A percentile compares a stretch with the other conserved stretches of the same genome.
These are phyloP conservation scores for Pseudeuparius sepicola DNA, from an alignment of 2,888 invertebrate species.

Conservation along the genomic window DNA sequence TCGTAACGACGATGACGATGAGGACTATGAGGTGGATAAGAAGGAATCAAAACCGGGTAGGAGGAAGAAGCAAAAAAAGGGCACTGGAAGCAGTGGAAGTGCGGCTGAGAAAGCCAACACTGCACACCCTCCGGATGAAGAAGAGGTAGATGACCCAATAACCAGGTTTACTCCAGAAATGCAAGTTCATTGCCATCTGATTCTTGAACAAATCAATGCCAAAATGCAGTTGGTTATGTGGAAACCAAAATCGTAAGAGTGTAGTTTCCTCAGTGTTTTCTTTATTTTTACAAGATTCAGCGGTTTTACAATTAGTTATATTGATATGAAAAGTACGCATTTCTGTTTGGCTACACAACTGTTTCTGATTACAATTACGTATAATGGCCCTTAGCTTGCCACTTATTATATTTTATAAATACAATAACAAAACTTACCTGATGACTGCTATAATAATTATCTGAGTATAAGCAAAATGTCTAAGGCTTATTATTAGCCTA, in stretches of 20 bases:
- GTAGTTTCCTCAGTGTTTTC: no score
- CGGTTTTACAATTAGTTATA: no score
- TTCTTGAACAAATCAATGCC: constrained; percentile 69
- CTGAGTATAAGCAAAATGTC: no score
- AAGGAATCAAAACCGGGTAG: constrained; percentile 15
- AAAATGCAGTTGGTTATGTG: constrained; percentile 65
- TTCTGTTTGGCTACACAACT: no score
- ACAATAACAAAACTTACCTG: no score
- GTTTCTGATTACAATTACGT: no score
- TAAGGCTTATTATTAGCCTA: no score
- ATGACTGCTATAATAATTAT: no score
- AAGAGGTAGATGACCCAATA: constrained; percentile 38
- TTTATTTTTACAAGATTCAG: no score
- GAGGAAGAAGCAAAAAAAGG: constrained; percentile 30
- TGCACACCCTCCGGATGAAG: constrained; percentile 41
- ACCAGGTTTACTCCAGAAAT: constrained; percentile 49
- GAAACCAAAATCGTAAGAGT: constrained; percentile 43
- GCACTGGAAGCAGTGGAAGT: constrained; percentile 33
- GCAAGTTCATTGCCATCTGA: constrained; percentile 59
- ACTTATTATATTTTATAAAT: no score
- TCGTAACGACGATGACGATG: constrained; percentile 46
- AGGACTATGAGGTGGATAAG: constrained; percentile 27
- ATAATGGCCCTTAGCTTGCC: no score
- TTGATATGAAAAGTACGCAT: no score
- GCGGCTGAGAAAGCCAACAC: constrained; percentile 35